Conservation (phyloP, 2,797 vertebrate species). For the Natrix natrix region DNA sequence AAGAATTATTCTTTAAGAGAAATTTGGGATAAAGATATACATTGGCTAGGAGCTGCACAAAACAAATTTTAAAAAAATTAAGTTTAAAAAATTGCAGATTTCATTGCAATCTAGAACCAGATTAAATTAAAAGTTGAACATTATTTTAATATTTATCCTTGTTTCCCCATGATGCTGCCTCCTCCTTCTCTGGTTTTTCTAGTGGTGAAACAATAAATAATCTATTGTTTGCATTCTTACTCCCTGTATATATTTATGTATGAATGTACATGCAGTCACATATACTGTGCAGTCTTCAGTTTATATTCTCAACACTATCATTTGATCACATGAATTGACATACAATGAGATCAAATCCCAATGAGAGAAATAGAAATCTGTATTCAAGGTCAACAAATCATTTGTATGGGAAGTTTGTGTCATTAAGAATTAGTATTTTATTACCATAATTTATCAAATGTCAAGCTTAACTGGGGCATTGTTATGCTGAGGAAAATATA, state of each 20-base stretch:
- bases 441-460: slow-evolving; percentile 6
- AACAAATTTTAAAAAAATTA: background rate
- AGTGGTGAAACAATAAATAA: background rate
- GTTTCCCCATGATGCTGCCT: background rate
- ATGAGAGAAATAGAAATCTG: background rate
- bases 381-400: slow-evolving; percentile 1
- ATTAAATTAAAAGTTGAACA: background rate
- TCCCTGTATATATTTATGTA: background rate
- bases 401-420: background rate
- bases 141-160: background rate
- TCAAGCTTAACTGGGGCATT: background rate
- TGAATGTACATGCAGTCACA: background rate
- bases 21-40: background rate
- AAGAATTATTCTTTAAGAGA: background rate
- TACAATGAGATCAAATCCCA: slow-evolving; percentile 6
- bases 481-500: background rate
- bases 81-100: background rate
- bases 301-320: background rate
- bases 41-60: background rate
- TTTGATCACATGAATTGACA: background rate
- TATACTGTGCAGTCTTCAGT: background rate
- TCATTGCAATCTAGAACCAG: background rate
- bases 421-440: slow-evolving; percentile 8
- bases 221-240: background rate
- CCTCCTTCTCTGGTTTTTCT: background rate